phyloP scores from a whole-genome alignment of 2,888 invertebrate species.

The Leptogaster cylindrica region DNA sequence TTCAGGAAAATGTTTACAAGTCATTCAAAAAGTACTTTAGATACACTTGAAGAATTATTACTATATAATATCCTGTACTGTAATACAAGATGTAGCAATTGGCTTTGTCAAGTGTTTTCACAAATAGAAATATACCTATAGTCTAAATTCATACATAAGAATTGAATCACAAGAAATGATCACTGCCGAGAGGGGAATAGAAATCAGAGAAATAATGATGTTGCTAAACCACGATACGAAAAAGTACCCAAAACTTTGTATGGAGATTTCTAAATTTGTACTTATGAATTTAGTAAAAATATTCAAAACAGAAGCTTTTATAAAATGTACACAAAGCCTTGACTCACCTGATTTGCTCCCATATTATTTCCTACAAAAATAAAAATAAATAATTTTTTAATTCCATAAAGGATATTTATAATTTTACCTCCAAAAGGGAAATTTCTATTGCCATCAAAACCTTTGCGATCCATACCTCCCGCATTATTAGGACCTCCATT shows the following conservation, averaged over 20 bases:
- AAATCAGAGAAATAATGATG: conserved; percentile 19
- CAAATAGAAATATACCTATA: not conserved
- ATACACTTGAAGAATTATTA: too few species aligned
- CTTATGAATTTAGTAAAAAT: not conserved
- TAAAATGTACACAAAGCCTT: conserved; percentile 2
- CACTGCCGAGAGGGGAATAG: conserved; percentile 24
- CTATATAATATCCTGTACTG: too few species aligned
- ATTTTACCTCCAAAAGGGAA: conserved; percentile 35
- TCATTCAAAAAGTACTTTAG: not conserved
- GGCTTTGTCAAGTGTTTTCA: not conserved
- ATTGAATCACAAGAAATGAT: not conserved
- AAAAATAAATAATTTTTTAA: not conserved
- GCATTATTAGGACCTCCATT: conserved; percentile 48
- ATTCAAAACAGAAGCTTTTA: not conserved
- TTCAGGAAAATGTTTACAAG: not conserved
- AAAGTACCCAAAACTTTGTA: not conserved
- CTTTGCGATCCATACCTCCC: conserved; percentile 23
- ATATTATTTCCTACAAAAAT: conserved; percentile 41
- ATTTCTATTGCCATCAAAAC: conserved; percentile 47
- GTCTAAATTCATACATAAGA: not conserved
- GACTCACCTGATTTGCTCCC: conserved; percentile 45
- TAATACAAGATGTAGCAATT: too few species aligned
- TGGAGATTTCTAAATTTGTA: conserved; percentile 1
- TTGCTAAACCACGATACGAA: conserved; percentile 15
- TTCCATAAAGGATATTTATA: not conserved